A percentile compares a stretch with the other conserved stretches of the same genome.
Conservation (phyloP, 2,888 invertebrate genomes). For the Chironomus tentans region DNA sequence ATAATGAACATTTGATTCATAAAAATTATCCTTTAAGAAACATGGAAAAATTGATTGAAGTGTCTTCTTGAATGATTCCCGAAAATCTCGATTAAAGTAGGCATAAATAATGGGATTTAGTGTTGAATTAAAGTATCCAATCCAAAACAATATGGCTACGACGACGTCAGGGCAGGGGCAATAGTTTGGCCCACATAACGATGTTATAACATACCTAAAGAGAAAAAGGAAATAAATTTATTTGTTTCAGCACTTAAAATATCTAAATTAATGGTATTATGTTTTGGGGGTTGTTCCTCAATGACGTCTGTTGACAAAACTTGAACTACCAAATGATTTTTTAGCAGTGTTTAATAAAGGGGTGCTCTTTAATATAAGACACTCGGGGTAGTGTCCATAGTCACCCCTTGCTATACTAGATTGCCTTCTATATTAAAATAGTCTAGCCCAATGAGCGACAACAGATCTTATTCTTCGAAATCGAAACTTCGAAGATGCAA, state of each 20-base stretch:
- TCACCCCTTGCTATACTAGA: too few relatives aligned
- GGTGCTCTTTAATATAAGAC: too few relatives aligned
- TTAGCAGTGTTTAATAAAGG: too few relatives aligned
- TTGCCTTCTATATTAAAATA: too few relatives aligned
- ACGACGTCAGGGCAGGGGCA: constrained; percentile 79
- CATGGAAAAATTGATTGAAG: constrained; percentile 77
- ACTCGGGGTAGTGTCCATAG: too few relatives aligned
- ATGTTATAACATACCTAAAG: constrained; percentile 73
- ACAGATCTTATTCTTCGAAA: too few relatives aligned
- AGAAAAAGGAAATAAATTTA: neutral
- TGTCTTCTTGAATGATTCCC: constrained; percentile 91
- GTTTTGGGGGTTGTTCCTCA: neutral
- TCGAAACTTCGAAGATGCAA: too few relatives aligned
- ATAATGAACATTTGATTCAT: constrained; percentile 40
- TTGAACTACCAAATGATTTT: too few relatives aligned
- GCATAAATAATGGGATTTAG: constrained; percentile 93
- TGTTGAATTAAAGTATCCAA: constrained; percentile 94
- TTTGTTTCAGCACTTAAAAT: neutral
- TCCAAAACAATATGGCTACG: constrained; percentile 90
- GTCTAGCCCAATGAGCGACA: too few relatives aligned
- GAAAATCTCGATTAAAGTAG: constrained; percentile 92
- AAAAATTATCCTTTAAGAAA: constrained; percentile 45
- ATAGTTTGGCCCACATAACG: constrained; percentile 64
- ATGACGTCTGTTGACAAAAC: too few relatives aligned
- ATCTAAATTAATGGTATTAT: neutral